Evolutionary conservation across 2,113 vertebrate species (phyloP).

Genomic region (Epinephelus cyanopodus): DNA sequence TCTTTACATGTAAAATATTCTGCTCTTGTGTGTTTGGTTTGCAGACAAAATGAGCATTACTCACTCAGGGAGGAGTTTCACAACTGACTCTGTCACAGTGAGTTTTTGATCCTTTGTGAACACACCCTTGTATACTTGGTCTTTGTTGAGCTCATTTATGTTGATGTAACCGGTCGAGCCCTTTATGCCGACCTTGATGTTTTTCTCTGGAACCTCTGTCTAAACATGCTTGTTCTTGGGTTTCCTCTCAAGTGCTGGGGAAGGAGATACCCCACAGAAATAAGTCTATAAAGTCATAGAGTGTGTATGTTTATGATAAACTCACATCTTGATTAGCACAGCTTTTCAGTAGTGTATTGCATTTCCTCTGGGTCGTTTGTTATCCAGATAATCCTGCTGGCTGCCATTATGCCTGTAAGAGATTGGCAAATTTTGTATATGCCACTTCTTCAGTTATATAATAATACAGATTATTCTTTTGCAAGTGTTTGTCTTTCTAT

Average conservation of each 20-base stretch:
- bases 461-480: neutral
- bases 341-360: neutral
- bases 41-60: conserved; percentile 57
- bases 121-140: neutral
- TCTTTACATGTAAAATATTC: neutral
- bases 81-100: conserved; percentile 63
- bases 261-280: neutral
- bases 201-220: neutral
- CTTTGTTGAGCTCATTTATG: conserved; percentile 10
- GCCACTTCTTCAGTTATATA: neutral
- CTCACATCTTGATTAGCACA: neutral
- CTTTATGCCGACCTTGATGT: neutral
- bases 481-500: neutral
- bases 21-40: conserved; percentile 24
- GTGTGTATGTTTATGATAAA: neutral
- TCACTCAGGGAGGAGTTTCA: conserved; percentile 65
- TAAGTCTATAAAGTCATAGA: neutral
- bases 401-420: conserved; percentile 2
- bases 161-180: neutral
- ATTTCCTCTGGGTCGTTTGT: neutral
- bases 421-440: conserved; percentile 9
- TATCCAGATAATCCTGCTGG: neutral
- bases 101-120: conserved; percentile 37
- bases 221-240: neutral
- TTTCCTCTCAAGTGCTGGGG: neutral